A percentile compares a stretch with the other conserved stretches of the same genome.
Evolutionary conservation across 2,797 vertebrate species (phyloP).

Genomic region (Tiaroga cobitis): DNA sequence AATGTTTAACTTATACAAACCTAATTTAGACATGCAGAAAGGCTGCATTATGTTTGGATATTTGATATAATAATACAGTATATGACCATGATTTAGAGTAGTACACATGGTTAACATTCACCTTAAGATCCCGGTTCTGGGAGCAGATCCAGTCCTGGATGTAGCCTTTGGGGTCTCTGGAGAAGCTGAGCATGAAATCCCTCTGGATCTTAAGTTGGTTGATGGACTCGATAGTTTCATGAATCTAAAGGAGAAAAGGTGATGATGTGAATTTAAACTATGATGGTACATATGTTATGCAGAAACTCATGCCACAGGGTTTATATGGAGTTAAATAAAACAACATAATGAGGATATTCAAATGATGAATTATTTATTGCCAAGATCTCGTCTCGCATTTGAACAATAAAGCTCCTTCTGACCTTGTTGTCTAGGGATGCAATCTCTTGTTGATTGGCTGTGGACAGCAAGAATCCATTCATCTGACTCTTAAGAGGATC

Average conservation of each 20-base stretch:
- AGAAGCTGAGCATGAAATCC: conserved; percentile 99
- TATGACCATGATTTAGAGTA: neutral
- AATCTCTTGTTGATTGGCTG: conserved; percentile 98
- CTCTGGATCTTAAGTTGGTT: conserved; percentile 99
- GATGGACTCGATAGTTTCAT: conserved; percentile 98
- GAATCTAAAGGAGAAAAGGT: conserved; percentile 81
- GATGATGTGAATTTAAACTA: neutral
- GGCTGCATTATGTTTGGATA: neutral
- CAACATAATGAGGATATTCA: neutral
- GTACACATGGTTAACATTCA: conserved; percentile 61
- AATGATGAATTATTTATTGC: neutral
- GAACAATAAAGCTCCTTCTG: conserved; percentile 36
- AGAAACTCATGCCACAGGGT: neutral
- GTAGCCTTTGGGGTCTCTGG: conserved; percentile 97
- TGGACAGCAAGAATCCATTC: conserved; percentile 98
- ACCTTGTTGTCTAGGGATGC: conserved; percentile 98
- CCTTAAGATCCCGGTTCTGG: conserved; percentile 97
- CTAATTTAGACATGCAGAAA: neutral
- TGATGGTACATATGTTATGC: neutral
- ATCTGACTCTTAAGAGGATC: conserved; percentile 97
- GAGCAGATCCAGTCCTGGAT: conserved; percentile 98
- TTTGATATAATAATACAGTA: neutral
- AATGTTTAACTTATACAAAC: neutral
- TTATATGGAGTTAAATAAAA: neutral
- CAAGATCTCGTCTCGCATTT: neutral